phyloP scores from a whole-genome alignment of 2,797 vertebrate species.

The Parambassis ranga region DNA sequence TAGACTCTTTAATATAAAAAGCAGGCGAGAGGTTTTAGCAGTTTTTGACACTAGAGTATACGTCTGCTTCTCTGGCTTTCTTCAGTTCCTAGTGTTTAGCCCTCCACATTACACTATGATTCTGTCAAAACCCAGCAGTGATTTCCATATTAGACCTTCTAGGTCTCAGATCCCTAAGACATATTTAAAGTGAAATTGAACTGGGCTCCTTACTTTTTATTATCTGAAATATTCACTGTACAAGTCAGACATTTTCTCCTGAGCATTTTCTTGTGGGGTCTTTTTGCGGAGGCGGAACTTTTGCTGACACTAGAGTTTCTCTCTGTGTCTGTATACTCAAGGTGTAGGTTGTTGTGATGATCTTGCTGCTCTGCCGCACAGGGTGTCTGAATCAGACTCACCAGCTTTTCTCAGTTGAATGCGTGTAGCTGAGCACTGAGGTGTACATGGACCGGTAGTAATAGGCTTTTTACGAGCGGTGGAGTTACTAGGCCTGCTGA shows the following conservation, averaged over 20 bases:
- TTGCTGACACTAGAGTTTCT: conserved; percentile 60
- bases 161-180: conserved; percentile 59
- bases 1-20: conserved; percentile 27
- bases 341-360: conserved; percentile 63
- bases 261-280: conserved; percentile 48
- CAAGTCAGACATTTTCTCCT: conserved; percentile 45
- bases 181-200: conserved; percentile 69
- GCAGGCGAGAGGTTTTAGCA: conserved; percentile 9
- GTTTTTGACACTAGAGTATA: conserved; percentile 40
- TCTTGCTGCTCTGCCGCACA: conserved; percentile 48
- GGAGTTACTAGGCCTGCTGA: conserved; percentile 55
- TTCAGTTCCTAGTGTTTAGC: conserved; percentile 53
- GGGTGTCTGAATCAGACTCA: conserved; percentile 55
- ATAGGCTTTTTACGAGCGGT: conserved; percentile 69
- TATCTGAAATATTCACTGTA: conserved; percentile 58
- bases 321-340: conserved; percentile 40
- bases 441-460: conserved; percentile 45
- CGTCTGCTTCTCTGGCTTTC: conserved; percentile 33
- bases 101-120: conserved; percentile 45
- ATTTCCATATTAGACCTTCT: conserved; percentile 67
- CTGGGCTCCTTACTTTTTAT: conserved; percentile 67
- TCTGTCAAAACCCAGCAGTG: conserved; percentile 65
- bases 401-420: conserved; percentile 52
- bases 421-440: conserved; percentile 40
- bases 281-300: conserved; percentile 44